Evolutionary conservation across 1,140 invertebrate genomes (phyloP), one percentile per base, ranked within the genome.

Genomic region (Macrotrachela quadricornifera): DNA sequence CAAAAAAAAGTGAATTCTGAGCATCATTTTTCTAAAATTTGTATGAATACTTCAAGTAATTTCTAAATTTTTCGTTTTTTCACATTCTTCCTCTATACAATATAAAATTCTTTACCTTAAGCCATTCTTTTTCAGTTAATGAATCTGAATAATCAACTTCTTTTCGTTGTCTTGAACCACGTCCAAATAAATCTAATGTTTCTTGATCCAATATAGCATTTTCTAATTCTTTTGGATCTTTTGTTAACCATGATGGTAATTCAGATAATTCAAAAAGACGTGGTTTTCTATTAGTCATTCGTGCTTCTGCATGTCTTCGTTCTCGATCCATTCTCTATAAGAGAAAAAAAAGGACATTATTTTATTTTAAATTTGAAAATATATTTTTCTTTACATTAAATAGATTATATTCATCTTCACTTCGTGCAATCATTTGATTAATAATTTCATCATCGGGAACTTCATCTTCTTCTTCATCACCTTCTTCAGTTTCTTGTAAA

Each of bases 381-480:
- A n/a, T n/a, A n/a, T n/a, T n/a, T n/a, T n/a, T n/a, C n/a, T n/a
- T n/a, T n/a, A n/a, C n/a, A 56, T 91, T 85, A 66, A 92, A 97
- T 6, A 79, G 69, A 63, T 95, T 86, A 66, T 95, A 85, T 69
- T 99, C 92, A 12, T 83, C 82, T 63, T 95, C 90, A 21, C 77
- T 79, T 52, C 92, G 76, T 0, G 90, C 90, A 58, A 97, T 82
- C 90, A 97, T 96, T 69, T 94, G 86, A 68, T 99, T 97, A 17
- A 99, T 87, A 16, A 87, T 83, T 66, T 99, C 92, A 70, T 99
- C 92, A 67, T 97, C 92, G 0, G 91, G 92, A 10, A 95, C 83
- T 72, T 96, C 91, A 30, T 30, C 21, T 66, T 95, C 90, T 64
- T 97, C 88, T 75, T 82, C 80, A 71, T 91, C 87, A 55, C 90